Evolutionary conservation across 2,113 vertebrate species (phyloP), one percentile per base, ranked within the genome.

Genomic region (Callospermophilus lateralis): DNA sequence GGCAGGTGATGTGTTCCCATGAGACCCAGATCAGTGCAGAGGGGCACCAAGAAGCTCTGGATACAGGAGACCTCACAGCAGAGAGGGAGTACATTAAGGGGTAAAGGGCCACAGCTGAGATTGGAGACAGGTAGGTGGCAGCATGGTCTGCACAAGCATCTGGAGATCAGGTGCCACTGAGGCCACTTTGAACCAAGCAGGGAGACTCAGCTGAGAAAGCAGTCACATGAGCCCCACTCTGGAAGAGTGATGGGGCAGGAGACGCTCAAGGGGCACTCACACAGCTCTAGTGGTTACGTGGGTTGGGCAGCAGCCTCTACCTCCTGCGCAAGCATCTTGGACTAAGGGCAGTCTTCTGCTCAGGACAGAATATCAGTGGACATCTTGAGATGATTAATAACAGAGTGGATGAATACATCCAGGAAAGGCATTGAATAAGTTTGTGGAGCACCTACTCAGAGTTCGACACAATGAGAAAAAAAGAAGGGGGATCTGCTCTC

Each of bases 131-230:
- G 13, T 17, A 34, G 34, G 16, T n/a, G 67, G 7, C 51, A 81
- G 20, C 0, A 15, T 26, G 42, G 19, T 5, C n/a, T 8, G 42
- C 7, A 20, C n/a, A 45, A 45, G 48, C 6, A 76, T 11, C 24
- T 17, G 39, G 58, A 4, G 39, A 10, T 68, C 65, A 68, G 77
- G 10, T 13, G 8, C 19, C 85, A 51, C 19, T 19, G 34, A n/a
- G 45, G 63, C 65, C 48, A 79, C 15, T 0, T 0, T 0, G 32
- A n/a, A 15, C 8, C 37, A 24, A 0, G 7, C 4, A 34, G 28
- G 39, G 5, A 76, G 45, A 13, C 4, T 16, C n/a, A 12, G 30
- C 15, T 12, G 1, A 58, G 48, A 22, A 8, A 53, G 9, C 0
- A 13, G 51, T 32, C 37, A 30, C 2, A 10, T 37, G 28, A 48